These are phyloP conservation scores for Drosophila gaucha DNA, from an alignment of 2,888 invertebrate genomes.

Conservation along the genomic window DNA sequence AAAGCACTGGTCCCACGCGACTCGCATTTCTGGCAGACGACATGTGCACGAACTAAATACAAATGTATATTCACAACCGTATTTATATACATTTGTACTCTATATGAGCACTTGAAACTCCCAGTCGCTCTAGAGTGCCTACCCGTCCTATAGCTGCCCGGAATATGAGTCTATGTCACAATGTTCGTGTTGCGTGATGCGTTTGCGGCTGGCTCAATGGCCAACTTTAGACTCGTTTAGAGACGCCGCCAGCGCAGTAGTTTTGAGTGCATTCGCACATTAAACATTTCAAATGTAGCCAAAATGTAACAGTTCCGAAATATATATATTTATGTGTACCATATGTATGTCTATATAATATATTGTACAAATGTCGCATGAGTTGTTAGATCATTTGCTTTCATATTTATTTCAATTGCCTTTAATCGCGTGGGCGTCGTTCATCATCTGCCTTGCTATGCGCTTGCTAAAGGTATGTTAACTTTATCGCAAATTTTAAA, in stretches of 20 bases:
- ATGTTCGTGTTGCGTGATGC: constrained; percentile 26
- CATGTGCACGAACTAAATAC: constrained; percentile 21
- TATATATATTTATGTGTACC: constrained; percentile 1
- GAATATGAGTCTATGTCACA: constrained; percentile 36
- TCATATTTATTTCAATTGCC: constrained; percentile 78
- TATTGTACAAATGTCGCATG: constrained; percentile 4
- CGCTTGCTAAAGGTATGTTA: neutral
- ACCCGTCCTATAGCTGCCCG: constrained; percentile 8
- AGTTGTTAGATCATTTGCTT: constrained; percentile 33
- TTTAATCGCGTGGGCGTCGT: constrained; percentile 66
- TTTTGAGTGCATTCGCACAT: constrained; percentile 74
- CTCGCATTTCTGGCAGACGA: constrained; percentile 55
- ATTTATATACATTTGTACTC: neutral
- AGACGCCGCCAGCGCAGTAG: constrained; percentile 27
- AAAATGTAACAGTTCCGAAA: constrained; percentile 16
- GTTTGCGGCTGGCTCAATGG: constrained; percentile 36
- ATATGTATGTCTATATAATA: neutral
- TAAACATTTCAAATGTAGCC: constrained; percentile 46
- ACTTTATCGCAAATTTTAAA: neutral
- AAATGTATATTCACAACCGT: neutral
- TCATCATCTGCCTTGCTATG: constrained; percentile 3
- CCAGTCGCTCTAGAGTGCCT: constrained; percentile 42
- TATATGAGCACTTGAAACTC: constrained; percentile 36
- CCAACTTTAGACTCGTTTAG: constrained; percentile 58
- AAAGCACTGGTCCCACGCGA: constrained; percentile 64